Base-by-base conservation (phyloP, 2,888 invertebrate genomes). In the Nebria salina region DNA sequence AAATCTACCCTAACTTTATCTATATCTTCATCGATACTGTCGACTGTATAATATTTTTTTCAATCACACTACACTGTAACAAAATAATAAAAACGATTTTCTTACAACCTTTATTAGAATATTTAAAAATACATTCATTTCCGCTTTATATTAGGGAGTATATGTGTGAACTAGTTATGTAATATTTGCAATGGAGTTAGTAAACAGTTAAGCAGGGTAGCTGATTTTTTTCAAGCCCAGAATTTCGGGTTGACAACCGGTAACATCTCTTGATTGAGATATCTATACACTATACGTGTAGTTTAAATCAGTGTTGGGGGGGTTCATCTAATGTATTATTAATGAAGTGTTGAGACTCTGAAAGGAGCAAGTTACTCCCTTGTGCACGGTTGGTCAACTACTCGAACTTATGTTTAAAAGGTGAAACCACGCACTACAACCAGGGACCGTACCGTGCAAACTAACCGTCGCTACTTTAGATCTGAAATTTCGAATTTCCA, bases 301-400 rank as follows among this genome's bases (percentile, higher is more conserved):
- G 66, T 79, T 75, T 74, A 75, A 79, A 79, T 75, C 79, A 75
- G 75, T 43, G 75, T 79, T 79, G 66, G 42, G 66, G 42, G 54
- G 34, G 15, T 79, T 65, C 68, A 79, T 66, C 74, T 74, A 75
- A 79, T 79, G 79, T 79, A 74, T 79, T 79, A 75, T 74, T 74
- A 79, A 79, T 79, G 79, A 79, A 79, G 74, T 75, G 79, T 66
- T 79, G 79, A 79, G 77, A 77, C 64, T 77, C 65, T 70, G 77
- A 72, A 54, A 77, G 68, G 65, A 79, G 79, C 79, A 74, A 79
- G 66, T 75, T 66, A n/a, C 26, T 75, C 68, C 68, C 79, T 75
- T 43, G 68, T 75, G 54, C 54, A 73, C 68, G 54, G 66, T 74
- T 79, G 79, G 79, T 75, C 75, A 79, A 75, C 74, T 75, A 74